Percentiles rank a stretch among this genome's conserved stretches.
Conservation (phyloP, 2,888 invertebrate species). For the Dicranocentrus wangi region DNA sequence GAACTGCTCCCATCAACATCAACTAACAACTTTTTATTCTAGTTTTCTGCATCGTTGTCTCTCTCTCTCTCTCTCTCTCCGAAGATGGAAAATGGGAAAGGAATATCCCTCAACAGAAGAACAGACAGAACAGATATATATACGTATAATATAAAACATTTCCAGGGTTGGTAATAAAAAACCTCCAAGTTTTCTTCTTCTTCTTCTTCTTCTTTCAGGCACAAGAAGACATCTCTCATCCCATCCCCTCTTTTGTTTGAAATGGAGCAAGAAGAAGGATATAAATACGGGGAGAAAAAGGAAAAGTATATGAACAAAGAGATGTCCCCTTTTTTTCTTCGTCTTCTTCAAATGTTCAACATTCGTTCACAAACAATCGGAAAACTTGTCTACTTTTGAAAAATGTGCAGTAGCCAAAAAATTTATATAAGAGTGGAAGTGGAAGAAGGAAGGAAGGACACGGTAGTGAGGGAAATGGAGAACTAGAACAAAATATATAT, state of each 20-base stretch:
- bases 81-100: conserved; percentile 14
- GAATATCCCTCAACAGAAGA: conserved; percentile 2
- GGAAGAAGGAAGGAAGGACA: too few species aligned
- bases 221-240: conserved; percentile 2
- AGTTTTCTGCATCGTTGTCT: conserved; percentile 46
- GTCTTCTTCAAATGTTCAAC: background rate
- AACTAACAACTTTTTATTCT: conserved; percentile 23
- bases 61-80: conserved; percentile 15
- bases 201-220: too few species aligned
- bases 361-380: conserved; percentile 21
- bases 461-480: too few species aligned
- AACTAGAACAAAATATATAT: too few species aligned
- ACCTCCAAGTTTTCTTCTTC: too few species aligned
- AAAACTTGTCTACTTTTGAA: conserved; percentile 33
- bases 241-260: conserved; percentile 23
- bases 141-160: too few species aligned
- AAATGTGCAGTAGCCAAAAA: conserved; percentile 10
- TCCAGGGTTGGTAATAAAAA: too few species aligned
- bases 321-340: conserved; percentile 8
- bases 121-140: too few species aligned
- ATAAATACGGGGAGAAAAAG: too few species aligned
- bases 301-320: too few species aligned
- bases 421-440: background rate
- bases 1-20: too few species aligned
- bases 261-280: background rate